Conservation (phyloP, 35 echinoderm and acorn worm genomes). For the Lytechinus variegatus region DNA sequence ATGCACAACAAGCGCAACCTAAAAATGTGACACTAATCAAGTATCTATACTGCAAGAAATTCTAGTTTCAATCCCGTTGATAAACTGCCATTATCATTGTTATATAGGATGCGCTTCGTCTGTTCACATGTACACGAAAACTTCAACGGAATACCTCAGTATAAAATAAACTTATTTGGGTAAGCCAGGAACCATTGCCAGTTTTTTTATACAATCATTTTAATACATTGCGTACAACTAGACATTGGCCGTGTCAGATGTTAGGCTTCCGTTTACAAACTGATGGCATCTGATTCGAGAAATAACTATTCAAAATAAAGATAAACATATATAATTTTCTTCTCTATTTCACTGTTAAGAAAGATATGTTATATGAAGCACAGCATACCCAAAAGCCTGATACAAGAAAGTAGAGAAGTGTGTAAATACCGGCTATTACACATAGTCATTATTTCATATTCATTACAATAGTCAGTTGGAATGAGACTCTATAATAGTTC, state of each 20-base stretch:
- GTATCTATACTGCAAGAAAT: background rate
- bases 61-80: background rate
- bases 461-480: slow-evolving; percentile 31
- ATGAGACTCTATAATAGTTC: slow-evolving; percentile 23
- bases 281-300: background rate
- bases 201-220: background rate
- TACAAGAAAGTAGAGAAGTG: slow-evolving; percentile 33
- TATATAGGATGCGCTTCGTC: background rate
- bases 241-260: background rate
- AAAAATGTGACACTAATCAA: slow-evolving; percentile 21
- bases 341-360: background rate
- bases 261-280: background rate
- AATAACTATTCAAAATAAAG: slow-evolving; percentile 9
- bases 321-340: slow-evolving; percentile 8
- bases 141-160: background rate
- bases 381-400: slow-evolving; percentile 31
- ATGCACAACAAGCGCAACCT: slow-evolving; percentile 30
- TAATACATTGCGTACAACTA: background rate
- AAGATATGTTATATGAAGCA: slow-evolving; percentile 41
- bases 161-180: background rate
- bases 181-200: background rate
- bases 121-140: background rate
- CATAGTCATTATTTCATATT: slow-evolving; percentile 41
- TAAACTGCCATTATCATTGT: background rate
- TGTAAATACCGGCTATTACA: slow-evolving; percentile 23